Conservation (phyloP, 2,888 invertebrate species). For the Rhogogaster chlorosoma region DNA sequence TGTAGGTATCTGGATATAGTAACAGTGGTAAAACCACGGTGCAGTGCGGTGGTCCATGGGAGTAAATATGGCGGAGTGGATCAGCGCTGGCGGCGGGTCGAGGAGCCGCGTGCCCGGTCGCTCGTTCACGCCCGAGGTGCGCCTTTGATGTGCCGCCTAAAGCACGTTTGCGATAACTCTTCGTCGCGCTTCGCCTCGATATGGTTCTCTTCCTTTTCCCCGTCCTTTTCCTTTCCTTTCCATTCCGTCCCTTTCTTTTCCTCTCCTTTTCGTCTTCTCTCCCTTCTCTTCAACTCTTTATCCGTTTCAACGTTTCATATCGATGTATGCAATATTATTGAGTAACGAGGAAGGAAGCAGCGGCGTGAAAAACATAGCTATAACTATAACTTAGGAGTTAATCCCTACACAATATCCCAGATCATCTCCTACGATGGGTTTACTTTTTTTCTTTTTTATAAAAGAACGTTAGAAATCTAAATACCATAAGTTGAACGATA, state of each 20-base stretch:
- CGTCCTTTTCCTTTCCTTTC: constrained; percentile 46
- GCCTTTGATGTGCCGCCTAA: constrained; percentile 76
- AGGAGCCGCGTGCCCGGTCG: constrained; percentile 75
- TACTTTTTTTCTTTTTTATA: neutral
- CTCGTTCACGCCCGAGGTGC: constrained; percentile 76
- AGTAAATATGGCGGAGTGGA: constrained; percentile 72
- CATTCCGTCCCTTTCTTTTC: constrained; percentile 47
- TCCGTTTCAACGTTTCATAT: neutral
- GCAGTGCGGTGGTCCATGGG: constrained; percentile 70
- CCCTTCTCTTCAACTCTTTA: neutral
- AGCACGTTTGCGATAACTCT: constrained; percentile 73
- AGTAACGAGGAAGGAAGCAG: neutral
- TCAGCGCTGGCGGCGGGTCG: constrained; percentile 68
- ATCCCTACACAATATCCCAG: neutral
- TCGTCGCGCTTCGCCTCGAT: constrained; percentile 57
- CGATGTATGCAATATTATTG: neutral
- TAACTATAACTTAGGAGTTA: neutral
- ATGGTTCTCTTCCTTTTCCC: constrained; percentile 55
- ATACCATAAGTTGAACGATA: neutral
- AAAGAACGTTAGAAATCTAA: neutral
- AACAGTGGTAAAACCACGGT: constrained; percentile 29
- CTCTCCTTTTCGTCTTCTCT: neutral
- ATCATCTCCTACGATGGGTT: neutral
- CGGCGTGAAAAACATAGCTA: neutral
- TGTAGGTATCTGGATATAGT: constrained; percentile 19